Evolutionary conservation across 1,140 invertebrate genomes (phyloP).

Genomic region (Holcopasites calliopsidis): DNA sequence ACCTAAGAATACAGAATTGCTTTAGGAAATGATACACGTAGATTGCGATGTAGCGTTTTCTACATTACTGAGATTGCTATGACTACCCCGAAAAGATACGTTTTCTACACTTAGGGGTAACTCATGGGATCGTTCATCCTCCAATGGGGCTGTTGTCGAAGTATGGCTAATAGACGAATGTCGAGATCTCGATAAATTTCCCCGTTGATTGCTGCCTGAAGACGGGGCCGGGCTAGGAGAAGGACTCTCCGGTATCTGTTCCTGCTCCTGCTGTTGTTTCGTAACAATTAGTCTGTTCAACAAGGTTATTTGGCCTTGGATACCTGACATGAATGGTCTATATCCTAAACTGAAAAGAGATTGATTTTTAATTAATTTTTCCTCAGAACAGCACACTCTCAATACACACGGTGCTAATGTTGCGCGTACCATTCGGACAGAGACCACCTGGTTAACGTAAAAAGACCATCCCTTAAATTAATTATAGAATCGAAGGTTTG

Average conservation of each 20-base stretch:
- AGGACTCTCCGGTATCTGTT: slow-evolving; percentile 72
- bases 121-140: slow-evolving; percentile 68
- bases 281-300: slow-evolving; percentile 79
- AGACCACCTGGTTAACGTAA: slow-evolving; percentile 82
- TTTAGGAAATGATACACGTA: slow-evolving; percentile 71
- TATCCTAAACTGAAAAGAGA: slow-evolving; percentile 73
- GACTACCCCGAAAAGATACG: slow-evolving; percentile 64
- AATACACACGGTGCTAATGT: not conserved
- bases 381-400: not conserved
- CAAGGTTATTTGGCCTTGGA: slow-evolving; percentile 81
- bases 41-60: slow-evolving; percentile 65
- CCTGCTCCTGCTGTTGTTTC: slow-evolving; percentile 76
- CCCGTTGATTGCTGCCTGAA: slow-evolving; percentile 68
- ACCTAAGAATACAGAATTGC: not conserved
- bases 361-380: not conserved
- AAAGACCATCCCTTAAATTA: slow-evolving; percentile 82
- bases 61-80: slow-evolving; percentile 65
- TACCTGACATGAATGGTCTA: slow-evolving; percentile 81
- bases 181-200: slow-evolving; percentile 70
- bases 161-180: slow-evolving; percentile 75
- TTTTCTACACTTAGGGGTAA: slow-evolving; percentile 61
- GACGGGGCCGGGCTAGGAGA: slow-evolving; percentile 74
- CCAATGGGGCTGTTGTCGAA: slow-evolving; percentile 69
- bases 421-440: slow-evolving; percentile 82
- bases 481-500: slow-evolving; percentile 81